Evolutionary conservation across 2,113 vertebrate species (phyloP).

Genomic region (Tapirus terrestris): DNA sequence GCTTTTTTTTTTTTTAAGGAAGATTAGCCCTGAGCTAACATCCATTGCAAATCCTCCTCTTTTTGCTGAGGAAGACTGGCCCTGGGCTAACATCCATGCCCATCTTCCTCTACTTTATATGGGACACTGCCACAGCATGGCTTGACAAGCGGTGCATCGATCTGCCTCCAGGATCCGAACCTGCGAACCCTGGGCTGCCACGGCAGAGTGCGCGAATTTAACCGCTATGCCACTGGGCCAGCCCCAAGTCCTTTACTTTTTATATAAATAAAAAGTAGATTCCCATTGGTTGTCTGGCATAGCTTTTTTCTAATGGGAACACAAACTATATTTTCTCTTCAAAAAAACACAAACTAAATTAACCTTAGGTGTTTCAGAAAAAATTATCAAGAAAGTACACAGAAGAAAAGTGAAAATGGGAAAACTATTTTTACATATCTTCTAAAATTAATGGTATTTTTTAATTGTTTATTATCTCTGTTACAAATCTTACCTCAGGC

Average conservation of each 20-base stretch:
- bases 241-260: not conserved
- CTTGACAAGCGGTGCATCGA: too few species aligned
- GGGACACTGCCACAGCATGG: too few species aligned
- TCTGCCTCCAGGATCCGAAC: too few species aligned
- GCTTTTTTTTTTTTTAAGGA: too few species aligned
- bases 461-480: not conserved
- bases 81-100: too few species aligned
- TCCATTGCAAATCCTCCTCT: too few species aligned
- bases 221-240: too few species aligned
- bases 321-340: not conserved
- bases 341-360: not conserved
- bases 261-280: not conserved
- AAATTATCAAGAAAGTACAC: not conserved
- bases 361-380: not conserved
- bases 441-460: not conserved
- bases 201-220: too few species aligned
- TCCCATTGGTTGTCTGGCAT: not conserved
- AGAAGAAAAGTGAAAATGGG: not conserved
- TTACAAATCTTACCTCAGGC: constrained; percentile 88
- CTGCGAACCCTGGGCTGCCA: too few species aligned
- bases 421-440: not conserved
- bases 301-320: not conserved
- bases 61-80: too few species aligned
- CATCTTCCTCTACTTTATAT: too few species aligned
- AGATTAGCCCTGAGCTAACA: too few species aligned